Percentiles rank a stretch among this genome's conserved stretches.
Evolutionary conservation across 2,113 vertebrate genomes (phyloP).

Genomic region (Cisticola juncidis): DNA sequence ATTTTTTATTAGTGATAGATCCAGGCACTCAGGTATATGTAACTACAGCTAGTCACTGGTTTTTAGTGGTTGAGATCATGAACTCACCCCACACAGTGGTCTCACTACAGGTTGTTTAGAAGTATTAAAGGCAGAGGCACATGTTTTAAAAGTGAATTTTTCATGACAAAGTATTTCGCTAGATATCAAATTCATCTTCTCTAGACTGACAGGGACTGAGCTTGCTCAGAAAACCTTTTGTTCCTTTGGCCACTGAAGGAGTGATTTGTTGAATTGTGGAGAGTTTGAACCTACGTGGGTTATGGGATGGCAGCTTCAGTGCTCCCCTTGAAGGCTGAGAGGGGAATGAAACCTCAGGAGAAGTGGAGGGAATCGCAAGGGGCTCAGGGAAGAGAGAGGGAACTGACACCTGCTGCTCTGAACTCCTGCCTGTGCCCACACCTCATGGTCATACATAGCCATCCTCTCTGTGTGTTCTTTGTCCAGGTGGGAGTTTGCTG

Average conservation of each 20-base stretch:
- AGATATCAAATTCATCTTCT: neutral
- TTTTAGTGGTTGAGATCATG: neutral
- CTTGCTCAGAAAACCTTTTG: neutral
- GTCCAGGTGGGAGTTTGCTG: conserved; percentile 89
- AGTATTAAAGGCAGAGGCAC: neutral
- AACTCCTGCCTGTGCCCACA: conserved; percentile 43
- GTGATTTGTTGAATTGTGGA: neutral
- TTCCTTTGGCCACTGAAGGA: neutral
- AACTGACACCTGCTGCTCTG: conserved; percentile 35
- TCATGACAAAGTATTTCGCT: neutral
- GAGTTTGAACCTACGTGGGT: neutral
- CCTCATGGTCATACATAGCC: conserved; percentile 44
- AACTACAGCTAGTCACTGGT: neutral
- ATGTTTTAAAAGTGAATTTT: neutral
- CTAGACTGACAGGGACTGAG: neutral
- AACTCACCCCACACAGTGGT: neutral
- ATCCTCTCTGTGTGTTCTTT: conserved; percentile 69
- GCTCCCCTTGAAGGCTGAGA: neutral
- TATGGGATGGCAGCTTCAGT: neutral
- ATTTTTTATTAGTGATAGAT: neutral
- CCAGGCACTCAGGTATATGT: neutral
- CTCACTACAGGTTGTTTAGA: neutral
- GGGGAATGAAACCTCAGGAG: neutral
- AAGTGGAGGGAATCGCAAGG: neutral
- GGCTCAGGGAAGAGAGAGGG: conserved; percentile 32